Percentiles rank a stretch among this genome's conserved stretches.
Conservation (phyloP, 2,888 invertebrate species). For the Clusia tigrina region DNA sequence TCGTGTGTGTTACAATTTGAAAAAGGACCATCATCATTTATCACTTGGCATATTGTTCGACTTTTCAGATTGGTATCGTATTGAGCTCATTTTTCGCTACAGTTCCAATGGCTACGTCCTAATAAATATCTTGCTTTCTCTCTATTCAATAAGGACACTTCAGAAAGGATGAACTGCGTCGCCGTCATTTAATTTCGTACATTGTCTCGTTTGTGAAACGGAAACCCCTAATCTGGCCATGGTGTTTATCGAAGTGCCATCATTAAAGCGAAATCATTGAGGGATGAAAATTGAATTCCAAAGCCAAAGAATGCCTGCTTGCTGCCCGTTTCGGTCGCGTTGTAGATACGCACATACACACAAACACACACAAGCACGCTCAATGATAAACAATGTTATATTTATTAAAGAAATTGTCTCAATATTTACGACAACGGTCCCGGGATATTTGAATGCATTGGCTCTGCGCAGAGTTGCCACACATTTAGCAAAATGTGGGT, state of each 20-base stretch:
- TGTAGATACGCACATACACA: too few species aligned
- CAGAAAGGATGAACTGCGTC: constrained; percentile 50
- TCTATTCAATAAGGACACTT: constrained; percentile 41
- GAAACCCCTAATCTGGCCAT: constrained; percentile 60
- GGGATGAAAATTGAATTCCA: constrained; percentile 46
- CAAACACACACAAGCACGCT: too few species aligned
- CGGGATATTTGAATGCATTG: neutral
- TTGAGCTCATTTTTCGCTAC: constrained; percentile 58
- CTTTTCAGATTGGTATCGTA: constrained; percentile 55
- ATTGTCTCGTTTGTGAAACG: constrained; percentile 57
- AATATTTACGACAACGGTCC: constrained; percentile 22
- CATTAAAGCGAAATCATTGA: constrained; percentile 43
- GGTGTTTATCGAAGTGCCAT: constrained; percentile 52
- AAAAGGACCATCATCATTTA: constrained; percentile 58
- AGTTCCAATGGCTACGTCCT: constrained; percentile 46
- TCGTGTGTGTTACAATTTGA: constrained; percentile 28
- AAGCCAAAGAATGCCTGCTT: constrained; percentile 34
- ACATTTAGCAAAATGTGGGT: neutral
- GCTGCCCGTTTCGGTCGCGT: constrained; percentile 37
- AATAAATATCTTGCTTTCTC: constrained; percentile 53
- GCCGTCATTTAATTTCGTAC: constrained; percentile 58
- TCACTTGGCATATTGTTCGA: constrained; percentile 61
- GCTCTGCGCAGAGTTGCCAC: neutral
- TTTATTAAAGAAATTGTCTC: constrained; percentile 18
- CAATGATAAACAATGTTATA: too few species aligned